Evolutionary conservation across 1,140 invertebrate genomes (phyloP).

Genomic region (Hestina assimilis): DNA sequence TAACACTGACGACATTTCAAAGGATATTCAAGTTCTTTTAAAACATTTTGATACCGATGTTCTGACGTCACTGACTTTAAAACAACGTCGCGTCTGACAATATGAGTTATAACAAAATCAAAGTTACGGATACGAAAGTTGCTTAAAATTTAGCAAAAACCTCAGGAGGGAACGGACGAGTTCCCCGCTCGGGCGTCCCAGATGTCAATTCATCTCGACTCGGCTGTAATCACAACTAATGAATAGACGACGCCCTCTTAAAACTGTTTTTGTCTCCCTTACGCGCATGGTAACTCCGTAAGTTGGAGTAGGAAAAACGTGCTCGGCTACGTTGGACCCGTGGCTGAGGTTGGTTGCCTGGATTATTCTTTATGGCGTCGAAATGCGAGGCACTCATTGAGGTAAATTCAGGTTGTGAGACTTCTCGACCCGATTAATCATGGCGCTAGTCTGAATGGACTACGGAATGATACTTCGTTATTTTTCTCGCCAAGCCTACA

Average conservation of each 20-base stretch:
- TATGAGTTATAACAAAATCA: conserved; percentile 21
- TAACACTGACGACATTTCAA: conserved; percentile 1
- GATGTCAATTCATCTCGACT: conserved; percentile 70
- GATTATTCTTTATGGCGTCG: conserved; percentile 72
- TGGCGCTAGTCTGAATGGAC: conserved; percentile 54
- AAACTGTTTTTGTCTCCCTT: conserved; percentile 57
- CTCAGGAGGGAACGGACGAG: conserved; percentile 61
- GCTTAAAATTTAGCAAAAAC: conserved; percentile 65
- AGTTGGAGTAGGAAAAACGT: conserved; percentile 48
- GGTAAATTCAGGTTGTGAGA: conserved; percentile 67
- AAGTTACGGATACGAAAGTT: conserved; percentile 51
- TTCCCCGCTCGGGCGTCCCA: conserved; percentile 53
- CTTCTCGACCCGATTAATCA: conserved; percentile 68
- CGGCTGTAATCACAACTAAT: conserved; percentile 70
- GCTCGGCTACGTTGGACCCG: conserved; percentile 45
- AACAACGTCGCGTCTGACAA: not conserved
- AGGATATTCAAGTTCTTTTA: not conserved
- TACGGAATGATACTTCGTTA: conserved; percentile 44
- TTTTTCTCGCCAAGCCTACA: conserved; percentile 22
- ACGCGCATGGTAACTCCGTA: conserved; percentile 30
- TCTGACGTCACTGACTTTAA: not conserved
- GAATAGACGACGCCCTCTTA: conserved; percentile 66
- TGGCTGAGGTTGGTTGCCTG: conserved; percentile 52
- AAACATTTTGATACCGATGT: conserved; percentile 2
- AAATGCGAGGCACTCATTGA: conserved; percentile 70